Evolutionary conservation across 1,140 invertebrate genomes (phyloP).

Genomic region (Batillaria attramentaria): DNA sequence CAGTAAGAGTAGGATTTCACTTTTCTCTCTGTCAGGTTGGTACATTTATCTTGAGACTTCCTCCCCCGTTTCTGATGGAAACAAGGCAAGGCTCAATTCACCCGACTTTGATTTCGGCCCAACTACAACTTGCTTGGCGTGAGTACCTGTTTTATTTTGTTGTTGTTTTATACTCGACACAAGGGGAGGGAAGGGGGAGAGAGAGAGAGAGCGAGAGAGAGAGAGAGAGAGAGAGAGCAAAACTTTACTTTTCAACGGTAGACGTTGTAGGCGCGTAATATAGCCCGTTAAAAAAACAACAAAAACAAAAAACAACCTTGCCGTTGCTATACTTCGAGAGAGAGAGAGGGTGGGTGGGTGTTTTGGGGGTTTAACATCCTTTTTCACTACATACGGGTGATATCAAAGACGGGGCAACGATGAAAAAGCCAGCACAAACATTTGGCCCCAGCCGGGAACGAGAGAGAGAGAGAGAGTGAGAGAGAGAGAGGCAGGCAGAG

Average conservation of each 20-base stretch:
- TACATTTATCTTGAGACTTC: conserved; percentile 40
- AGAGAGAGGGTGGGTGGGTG: too few relatives aligned
- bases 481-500: too few relatives aligned
- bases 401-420: too few relatives aligned
- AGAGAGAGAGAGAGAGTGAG: background rate
- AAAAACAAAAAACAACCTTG: background rate
- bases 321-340: background rate
- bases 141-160: background rate
- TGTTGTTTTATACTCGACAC: background rate
- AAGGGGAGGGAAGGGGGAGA: background rate
- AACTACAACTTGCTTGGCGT: conserved; percentile 11
- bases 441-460: too few relatives aligned
- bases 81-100: conserved; percentile 30
- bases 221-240: too few relatives aligned
- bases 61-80: background rate
- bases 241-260: too few relatives aligned
- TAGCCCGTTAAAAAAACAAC: background rate
- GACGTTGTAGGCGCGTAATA: background rate
- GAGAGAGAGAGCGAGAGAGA: too few relatives aligned
- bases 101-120: background rate
- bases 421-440: too few relatives aligned
- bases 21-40: conserved; percentile 29
- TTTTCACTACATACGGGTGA: too few relatives aligned
- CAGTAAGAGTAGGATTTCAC: too few relatives aligned
- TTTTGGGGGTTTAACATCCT: too few relatives aligned